Evolutionary conservation across 2,888 invertebrate species (phyloP).

Genomic region (Caenorhabditis macrosperma): DNA sequence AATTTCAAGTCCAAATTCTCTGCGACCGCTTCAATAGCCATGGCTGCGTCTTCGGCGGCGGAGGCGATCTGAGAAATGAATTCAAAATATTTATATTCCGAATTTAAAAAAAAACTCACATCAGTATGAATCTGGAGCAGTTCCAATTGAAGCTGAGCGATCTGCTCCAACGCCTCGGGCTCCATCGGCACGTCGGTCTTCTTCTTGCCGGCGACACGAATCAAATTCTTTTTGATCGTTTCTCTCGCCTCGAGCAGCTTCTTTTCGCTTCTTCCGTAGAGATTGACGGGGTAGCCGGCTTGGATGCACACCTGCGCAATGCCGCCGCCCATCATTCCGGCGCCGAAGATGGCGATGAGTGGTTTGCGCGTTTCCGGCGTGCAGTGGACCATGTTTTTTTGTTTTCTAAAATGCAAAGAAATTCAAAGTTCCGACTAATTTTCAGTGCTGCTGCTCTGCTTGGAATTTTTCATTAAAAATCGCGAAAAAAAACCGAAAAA

Average conservation of each 20-base stretch:
- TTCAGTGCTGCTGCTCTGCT: no score
- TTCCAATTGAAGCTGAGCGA: conserved; percentile 44
- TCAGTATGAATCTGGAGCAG: conserved; percentile 65
- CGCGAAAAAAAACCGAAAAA: no score
- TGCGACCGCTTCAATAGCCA: conserved; percentile 90
- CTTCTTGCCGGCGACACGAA: conserved; percentile 53
- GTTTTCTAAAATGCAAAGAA: no score
- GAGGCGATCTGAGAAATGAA: conserved; percentile 73
- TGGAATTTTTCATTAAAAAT: no score
- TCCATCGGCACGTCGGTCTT: conserved; percentile 45
- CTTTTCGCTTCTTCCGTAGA: conserved; percentile 87
- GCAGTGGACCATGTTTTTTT: conserved; percentile 15
- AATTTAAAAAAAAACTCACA: conserved; percentile 18
- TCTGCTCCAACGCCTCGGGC: conserved; percentile 49
- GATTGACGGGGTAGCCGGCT: conserved; percentile 88
- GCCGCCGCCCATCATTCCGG: conserved; percentile 78
- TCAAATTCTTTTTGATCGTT: conserved; percentile 58
- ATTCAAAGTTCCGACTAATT: no score
- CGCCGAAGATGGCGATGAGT: conserved; percentile 73
- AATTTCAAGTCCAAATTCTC: conserved; percentile 88
- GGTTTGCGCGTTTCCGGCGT: conserved; percentile 11
- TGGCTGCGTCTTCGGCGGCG: conserved; percentile 85
- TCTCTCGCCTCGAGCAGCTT: conserved; percentile 86
- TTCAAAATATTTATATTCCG: no score
- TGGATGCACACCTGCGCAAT: conserved; percentile 85